A percentile compares a stretch with the other conserved stretches of the same genome.
Evolutionary conservation across 1,140 invertebrate genomes (phyloP).

Genomic region (Macrostomum lignano): DNA sequence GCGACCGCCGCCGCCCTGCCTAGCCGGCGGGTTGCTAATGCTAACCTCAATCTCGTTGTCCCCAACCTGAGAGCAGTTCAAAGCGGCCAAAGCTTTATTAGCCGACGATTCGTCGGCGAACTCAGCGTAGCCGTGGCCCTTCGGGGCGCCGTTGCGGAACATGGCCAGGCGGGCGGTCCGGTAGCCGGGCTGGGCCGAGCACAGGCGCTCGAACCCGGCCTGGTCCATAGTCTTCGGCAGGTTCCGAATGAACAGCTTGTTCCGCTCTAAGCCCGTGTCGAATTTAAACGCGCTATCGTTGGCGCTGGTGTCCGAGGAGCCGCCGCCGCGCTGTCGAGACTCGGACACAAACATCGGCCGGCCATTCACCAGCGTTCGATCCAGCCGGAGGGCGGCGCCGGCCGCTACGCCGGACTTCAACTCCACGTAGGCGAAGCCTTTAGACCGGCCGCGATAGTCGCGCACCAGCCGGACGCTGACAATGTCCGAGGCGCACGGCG

Average conservation of each 20-base stretch:
- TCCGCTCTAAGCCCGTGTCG: not conserved
- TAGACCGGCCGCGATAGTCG: not conserved
- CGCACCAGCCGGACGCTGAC: not conserved
- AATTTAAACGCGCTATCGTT: too few relatives aligned
- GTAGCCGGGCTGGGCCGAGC: not conserved
- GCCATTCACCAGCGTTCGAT: not conserved
- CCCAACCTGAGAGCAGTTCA: not conserved
- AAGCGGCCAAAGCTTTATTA: not conserved
- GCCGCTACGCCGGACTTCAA: not conserved
- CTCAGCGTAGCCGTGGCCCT: not conserved
- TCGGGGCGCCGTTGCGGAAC: not conserved
- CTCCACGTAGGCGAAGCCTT: slow-evolving; percentile 1
- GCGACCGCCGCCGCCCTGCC: too few relatives aligned
- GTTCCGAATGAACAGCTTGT: not conserved
- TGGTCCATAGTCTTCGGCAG: not conserved
- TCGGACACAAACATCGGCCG: not conserved
- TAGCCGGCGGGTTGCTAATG: too few relatives aligned
- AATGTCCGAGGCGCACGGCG: too few relatives aligned
- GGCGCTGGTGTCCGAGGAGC: too few relatives aligned
- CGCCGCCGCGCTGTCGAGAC: not conserved
- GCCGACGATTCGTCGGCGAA: not conserved
- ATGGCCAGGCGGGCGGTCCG: not conserved
- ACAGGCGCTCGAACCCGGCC: not conserved
- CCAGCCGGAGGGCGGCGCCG: not conserved
- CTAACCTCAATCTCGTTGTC: too few relatives aligned